Base-by-base conservation (phyloP, 2,797 vertebrate species). In the Adrianichthys oophorus region DNA sequence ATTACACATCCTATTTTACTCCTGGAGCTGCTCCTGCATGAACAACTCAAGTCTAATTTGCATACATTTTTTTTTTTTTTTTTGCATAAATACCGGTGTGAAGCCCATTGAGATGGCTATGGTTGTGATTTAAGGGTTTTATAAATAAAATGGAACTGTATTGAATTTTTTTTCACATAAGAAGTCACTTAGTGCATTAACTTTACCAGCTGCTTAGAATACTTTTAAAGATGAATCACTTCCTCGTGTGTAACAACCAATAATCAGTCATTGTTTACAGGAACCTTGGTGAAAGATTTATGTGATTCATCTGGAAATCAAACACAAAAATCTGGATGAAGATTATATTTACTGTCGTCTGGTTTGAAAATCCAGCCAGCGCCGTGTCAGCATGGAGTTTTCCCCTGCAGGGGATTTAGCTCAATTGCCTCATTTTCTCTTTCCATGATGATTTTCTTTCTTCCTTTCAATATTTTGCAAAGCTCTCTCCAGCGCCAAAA, bases 351-450 rank as follows among this genome's bases (percentile, higher is more conserved):
- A 41, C 44, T 65, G 47, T 74, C 52, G 75, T 82, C 65, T 56
- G 62, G 48, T 60, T 83, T 61, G 69, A 80, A 72, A 74, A 72
- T 32, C 56, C 67, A 77, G 79, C 67, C 63, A 78, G 44, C 70
- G 48, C 44, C 70, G 66, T 51, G 18, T 75, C 48, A 63, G 53
- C 49, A 40, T n/a, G 56, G 48, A 65, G 55, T 59, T 19, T 48
- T 59, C 56, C 46, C 59, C 48, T 49, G 59, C 51, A 70, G 68
- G 54, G 76, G 41, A 60, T 70, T 62, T 50, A 49, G 42, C 59
- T 75, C 41, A 52, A 68, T 70, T 47, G 55, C 59, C 49, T 53
- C 58, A 60, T 76, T 68, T 63, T 7, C 54, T 59, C 15, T 56
- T 29, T 67, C 56, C 62, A 37, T 37, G 32, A 37, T 12, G 32